Conservation (phyloP, 2,888 invertebrate genomes). For the Xestobium rufovillosum region DNA sequence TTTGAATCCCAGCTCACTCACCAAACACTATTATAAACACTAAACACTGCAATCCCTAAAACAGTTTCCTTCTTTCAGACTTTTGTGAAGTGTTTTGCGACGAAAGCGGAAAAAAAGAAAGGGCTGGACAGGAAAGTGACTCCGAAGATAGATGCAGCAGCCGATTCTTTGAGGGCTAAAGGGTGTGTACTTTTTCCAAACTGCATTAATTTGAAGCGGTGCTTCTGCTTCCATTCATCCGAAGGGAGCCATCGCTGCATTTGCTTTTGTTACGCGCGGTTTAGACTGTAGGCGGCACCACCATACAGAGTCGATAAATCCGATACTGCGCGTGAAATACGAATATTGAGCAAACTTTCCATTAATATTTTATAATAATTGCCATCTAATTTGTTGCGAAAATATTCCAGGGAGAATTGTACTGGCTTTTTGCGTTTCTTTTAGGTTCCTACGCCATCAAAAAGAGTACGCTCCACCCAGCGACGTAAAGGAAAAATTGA, state of each 20-base stretch:
- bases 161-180: constrained; percentile 59
- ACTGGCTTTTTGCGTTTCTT: too few species aligned
- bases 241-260: constrained; percentile 35
- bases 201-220: constrained; percentile 24
- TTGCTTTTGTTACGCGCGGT: constrained; percentile 30
- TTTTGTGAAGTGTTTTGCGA: constrained; percentile 35
- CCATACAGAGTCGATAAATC: constrained; percentile 38
- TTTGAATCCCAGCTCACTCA: constrained; percentile 3
- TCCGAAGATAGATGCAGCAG: constrained; percentile 47
- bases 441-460: constrained; percentile 67
- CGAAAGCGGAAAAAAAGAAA: constrained; percentile 41
- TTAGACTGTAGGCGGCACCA: constrained; percentile 34
- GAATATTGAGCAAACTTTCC: constrained; percentile 24
- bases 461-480: constrained; percentile 67
- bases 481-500: constrained; percentile 55
- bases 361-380: constrained; percentile 19
- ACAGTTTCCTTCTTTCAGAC: constrained; percentile 33
- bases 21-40: too few species aligned
- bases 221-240: constrained; percentile 26
- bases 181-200: constrained; percentile 51
- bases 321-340: constrained; percentile 39
- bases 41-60: too few species aligned
- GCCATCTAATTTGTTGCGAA: neutral
- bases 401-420: too few species aligned
- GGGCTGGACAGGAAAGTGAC: constrained; percentile 40